phyloP scores from a whole-genome alignment of 53 echinoderm and acorn worm species.

The Stichopus horrens region DNA sequence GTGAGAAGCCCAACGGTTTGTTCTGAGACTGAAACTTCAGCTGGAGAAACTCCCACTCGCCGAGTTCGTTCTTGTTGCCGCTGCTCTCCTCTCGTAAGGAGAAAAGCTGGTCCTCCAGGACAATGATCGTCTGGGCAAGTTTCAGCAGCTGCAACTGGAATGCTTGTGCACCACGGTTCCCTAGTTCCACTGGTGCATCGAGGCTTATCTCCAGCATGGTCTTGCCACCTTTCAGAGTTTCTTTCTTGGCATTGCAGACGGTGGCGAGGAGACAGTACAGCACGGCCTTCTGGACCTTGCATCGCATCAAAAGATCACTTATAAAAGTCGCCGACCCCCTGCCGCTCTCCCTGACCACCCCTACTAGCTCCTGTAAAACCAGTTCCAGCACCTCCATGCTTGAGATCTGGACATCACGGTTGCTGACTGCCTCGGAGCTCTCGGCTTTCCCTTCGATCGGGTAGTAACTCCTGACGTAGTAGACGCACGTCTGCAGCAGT shows the following conservation, averaged over 20 bases:
- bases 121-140: conserved; percentile 82
- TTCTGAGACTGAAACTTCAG: conserved; percentile 87
- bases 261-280: conserved; percentile 91
- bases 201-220: conserved; percentile 63
- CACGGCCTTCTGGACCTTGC: conserved; percentile 96
- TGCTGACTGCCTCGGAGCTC: conserved; percentile 77
- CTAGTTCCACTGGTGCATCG: conserved; percentile 67
- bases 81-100: conserved; percentile 69
- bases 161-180: conserved; percentile 81
- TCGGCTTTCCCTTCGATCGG: conserved; percentile 74
- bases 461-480: conserved; percentile 94
- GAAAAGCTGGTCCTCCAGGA: conserved; percentile 96
- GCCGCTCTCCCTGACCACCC: conserved; percentile 88
- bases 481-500: conserved; percentile 84
- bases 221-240: conserved; percentile 34
- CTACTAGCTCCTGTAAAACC: conserved; percentile 75
- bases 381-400: conserved; percentile 92
- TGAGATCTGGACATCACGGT: conserved; percentile 91
- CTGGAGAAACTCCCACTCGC: conserved; percentile 87
- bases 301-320: conserved; percentile 82
- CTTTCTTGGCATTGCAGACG: conserved; percentile 73
- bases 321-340: conserved; percentile 91
- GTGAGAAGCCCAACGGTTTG: conserved; percentile 71
- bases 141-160: conserved; percentile 95
- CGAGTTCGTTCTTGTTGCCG: conserved; percentile 44